phyloP scores from a whole-genome alignment of 2,113 vertebrate genomes.

The Tenebrosternarchus preto region DNA sequence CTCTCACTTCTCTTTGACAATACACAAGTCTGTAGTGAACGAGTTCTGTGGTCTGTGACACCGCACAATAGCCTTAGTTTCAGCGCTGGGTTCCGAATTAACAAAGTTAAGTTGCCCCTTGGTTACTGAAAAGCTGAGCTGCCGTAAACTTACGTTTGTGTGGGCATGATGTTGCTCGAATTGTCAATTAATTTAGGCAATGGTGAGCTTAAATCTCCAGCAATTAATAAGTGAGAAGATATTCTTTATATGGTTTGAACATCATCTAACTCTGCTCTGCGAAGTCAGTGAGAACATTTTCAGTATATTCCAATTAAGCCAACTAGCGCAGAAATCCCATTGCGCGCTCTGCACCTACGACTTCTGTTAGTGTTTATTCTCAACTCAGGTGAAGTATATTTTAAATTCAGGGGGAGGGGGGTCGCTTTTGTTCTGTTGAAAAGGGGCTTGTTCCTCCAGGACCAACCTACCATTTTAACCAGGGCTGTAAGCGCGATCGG shows the following conservation, averaged over 20 bases:
- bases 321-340: background rate
- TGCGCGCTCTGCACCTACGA: constrained; percentile 49
- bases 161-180: no score
- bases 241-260: background rate
- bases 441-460: constrained; percentile 75
- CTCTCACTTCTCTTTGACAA: constrained; percentile 72
- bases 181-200: background rate
- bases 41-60: constrained; percentile 54
- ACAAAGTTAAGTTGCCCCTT: constrained; percentile 38
- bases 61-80: constrained; percentile 49
- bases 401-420: constrained; percentile 58
- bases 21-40: constrained; percentile 67
- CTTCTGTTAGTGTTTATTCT: constrained; percentile 52
- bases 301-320: background rate
- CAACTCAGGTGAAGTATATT: constrained; percentile 75
- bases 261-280: background rate
- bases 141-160: background rate
- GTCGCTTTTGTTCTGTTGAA: constrained; percentile 77
- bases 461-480: constrained; percentile 78
- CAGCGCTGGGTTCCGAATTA: constrained; percentile 47
- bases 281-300: constrained; percentile 29
- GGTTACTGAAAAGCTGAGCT: background rate
- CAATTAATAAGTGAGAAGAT: background rate
- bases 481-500: constrained; percentile 67
- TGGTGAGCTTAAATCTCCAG: background rate